Percentiles rank a stretch among this genome's conserved stretches.
Evolutionary conservation across 2,113 vertebrate species (phyloP).

Genomic region (Centropus unirufus): DNA sequence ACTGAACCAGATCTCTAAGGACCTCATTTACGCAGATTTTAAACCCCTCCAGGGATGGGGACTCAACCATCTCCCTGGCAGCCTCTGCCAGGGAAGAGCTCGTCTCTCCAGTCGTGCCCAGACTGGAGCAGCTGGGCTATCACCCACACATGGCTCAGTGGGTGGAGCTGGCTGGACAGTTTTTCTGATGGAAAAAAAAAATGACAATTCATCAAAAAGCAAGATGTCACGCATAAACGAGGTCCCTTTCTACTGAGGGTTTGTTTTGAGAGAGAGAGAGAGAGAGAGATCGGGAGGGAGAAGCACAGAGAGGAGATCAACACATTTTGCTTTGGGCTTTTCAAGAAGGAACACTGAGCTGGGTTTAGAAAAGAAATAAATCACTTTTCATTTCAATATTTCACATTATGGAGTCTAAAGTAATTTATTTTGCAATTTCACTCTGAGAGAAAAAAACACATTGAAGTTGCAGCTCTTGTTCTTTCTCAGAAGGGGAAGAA

Average conservation of each 20-base stretch:
- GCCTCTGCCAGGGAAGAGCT: background rate
- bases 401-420: background rate
- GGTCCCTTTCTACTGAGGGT: background rate
- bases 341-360: background rate
- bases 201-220: background rate
- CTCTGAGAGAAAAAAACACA: background rate
- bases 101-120: too few relatives aligned
- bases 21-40: too few relatives aligned
- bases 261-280: background rate
- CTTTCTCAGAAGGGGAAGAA: slow-evolving; percentile 25
- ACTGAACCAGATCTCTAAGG: too few relatives aligned
- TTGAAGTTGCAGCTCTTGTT: slow-evolving; percentile 15
- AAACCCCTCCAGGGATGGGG: too few relatives aligned
- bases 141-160: background rate
- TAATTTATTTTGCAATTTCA: slow-evolving; percentile 36
- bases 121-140: background rate
- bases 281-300: background rate
- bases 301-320: background rate
- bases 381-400: slow-evolving; percentile 33
- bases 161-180: background rate
- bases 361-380: background rate
- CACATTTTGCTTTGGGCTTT: slow-evolving; percentile 39
- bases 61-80: too few relatives aligned
- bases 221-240: background rate
- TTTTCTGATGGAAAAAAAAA: background rate